Conservation (phyloP, 2,888 invertebrate species). For the Toxonevra muliebris region DNA sequence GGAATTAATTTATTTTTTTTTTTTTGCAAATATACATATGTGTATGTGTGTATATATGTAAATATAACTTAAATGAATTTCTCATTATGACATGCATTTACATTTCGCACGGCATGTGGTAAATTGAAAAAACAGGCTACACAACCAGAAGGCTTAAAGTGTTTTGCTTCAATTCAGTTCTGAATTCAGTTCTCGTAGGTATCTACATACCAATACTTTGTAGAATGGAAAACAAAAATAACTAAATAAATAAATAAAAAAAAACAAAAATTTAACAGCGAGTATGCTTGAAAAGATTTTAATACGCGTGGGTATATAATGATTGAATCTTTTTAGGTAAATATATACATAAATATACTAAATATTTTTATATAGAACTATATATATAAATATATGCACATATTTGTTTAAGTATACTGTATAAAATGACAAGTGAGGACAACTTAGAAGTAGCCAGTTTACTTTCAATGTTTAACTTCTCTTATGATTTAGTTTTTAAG, state of each 20-base stretch:
- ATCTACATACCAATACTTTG: too few species aligned
- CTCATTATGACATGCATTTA: conserved; percentile 50
- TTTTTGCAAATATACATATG: too few species aligned
- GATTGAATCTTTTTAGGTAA: too few species aligned
- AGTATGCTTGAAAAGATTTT: neutral
- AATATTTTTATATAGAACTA: neutral
- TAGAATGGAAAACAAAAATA: neutral
- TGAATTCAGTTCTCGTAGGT: too few species aligned
- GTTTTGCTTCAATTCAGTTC: too few species aligned
- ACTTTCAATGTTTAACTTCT: too few species aligned
- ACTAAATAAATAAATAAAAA: neutral
- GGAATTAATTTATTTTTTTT: too few species aligned
- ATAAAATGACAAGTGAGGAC: too few species aligned
- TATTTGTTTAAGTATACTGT: neutral
- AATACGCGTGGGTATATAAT: neutral
- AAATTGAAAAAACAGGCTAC: conserved; percentile 46
- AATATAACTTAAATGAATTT: conserved; percentile 44
- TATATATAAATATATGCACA: neutral
- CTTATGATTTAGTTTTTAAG: too few species aligned
- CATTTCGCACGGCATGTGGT: conserved; percentile 51
- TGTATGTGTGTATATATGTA: too few species aligned
- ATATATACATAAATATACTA: neutral
- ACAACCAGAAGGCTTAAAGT: neutral
- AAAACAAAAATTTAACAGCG: neutral
- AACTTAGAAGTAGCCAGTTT: too few species aligned